Evolutionary conservation across 2,113 vertebrate species (phyloP).

Genomic region (Sebastes fasciatus): DNA sequence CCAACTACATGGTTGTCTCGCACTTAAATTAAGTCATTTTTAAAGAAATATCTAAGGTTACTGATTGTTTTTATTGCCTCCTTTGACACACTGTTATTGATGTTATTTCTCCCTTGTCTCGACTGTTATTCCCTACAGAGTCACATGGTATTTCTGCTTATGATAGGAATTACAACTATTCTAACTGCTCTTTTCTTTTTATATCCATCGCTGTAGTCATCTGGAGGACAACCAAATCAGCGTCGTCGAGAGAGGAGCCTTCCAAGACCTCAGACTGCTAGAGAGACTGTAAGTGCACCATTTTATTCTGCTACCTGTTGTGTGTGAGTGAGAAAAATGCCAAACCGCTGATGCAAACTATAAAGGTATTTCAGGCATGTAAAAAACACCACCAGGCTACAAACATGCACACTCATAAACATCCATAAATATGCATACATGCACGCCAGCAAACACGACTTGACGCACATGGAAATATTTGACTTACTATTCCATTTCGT

Average conservation of each 20-base stretch:
- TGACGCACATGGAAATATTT: neutral
- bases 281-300: conserved; percentile 93
- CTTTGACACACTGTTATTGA: neutral
- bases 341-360: neutral
- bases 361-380: neutral
- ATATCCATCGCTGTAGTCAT: conserved; percentile 83
- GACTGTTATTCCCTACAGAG: accelerated
- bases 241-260: conserved; percentile 95
- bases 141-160: neutral
- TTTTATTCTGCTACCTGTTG: neutral
- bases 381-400: neutral
- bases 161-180: conserved; percentile 13
- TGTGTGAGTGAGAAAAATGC: neutral
- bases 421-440: neutral
- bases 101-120: neutral
- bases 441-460: neutral
- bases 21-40: neutral
- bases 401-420: neutral
- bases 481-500: neutral
- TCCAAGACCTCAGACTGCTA: conserved; percentile 97
- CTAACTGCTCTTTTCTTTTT: conserved; percentile 16
- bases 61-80: neutral
- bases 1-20: neutral
- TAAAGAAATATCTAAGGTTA: conserved; percentile 3
- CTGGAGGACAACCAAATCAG: conserved; percentile 98